phyloP scores from a whole-genome alignment of 2,113 vertebrate species.

The Pitta sordida region DNA sequence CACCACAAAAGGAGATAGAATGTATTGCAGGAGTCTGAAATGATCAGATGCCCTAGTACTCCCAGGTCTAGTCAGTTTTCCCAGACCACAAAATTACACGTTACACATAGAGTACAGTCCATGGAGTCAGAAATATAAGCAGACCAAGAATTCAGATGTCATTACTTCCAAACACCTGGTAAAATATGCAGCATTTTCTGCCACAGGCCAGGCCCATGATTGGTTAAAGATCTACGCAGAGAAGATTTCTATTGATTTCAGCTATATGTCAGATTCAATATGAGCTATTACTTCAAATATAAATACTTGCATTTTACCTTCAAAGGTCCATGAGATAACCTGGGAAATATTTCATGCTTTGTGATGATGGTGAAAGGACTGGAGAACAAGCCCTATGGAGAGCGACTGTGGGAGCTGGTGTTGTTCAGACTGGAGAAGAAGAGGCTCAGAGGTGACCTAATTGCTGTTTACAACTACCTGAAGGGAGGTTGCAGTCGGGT shows the following conservation, averaged over 20 bases:
- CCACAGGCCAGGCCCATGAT: not conserved
- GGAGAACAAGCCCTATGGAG: too few relatives aligned
- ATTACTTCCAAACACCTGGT: not conserved
- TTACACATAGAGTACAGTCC: not conserved
- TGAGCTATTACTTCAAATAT: not conserved
- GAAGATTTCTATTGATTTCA: not conserved
- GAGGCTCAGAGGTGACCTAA: too few relatives aligned
- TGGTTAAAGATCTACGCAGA: fast-evolving
- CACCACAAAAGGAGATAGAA: not conserved
- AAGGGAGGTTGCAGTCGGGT: too few relatives aligned
- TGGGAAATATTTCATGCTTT: not conserved
- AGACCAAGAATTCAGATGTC: not conserved
- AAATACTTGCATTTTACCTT: not conserved
- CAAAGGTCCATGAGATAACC: not conserved
- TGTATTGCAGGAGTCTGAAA: not conserved
- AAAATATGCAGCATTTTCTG: not conserved
- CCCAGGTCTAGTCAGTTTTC: not conserved
- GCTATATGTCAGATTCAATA: not conserved
- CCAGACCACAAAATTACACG: not conserved
- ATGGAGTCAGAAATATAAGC: not conserved
- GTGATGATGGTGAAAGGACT: too few relatives aligned
- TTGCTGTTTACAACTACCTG: too few relatives aligned
- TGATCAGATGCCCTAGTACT: not conserved
- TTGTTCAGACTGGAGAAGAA: too few relatives aligned
- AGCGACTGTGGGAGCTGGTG: too few relatives aligned